Evolutionary conservation across 2,113 vertebrate genomes (phyloP), one percentile per base, ranked within the genome.

Genomic region (Uria aalge): DNA sequence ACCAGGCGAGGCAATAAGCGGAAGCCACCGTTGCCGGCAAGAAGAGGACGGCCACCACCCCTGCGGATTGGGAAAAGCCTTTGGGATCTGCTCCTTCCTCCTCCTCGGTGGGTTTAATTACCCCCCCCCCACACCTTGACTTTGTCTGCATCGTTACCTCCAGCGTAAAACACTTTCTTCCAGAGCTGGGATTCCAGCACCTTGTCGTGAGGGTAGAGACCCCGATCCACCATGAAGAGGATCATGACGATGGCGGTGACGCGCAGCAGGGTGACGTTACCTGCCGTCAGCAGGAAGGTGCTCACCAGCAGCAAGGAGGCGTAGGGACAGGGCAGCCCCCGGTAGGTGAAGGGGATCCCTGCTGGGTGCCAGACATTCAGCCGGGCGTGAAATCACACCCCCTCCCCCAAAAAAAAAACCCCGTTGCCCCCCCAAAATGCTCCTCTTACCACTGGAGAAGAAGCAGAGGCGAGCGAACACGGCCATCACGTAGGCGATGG

Each of bases 1-100:
- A 99, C 99, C 99, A 99, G n/a, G 98, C 88, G 91, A 99, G 98
- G 95, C 99, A 99, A 96, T 99, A 99, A 43, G 99, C 83, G 8
- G 99, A 98, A 2, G 98, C 98, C 48, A 98, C 77, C 1, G 93
- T 96, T 38, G 98, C 98, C 2, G 98, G 98, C 8, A 96, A 98
- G 95, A 98, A 98, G 92, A 99, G 98, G 59, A 99, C 91, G 77
- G 98, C 96, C 60, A 90, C 26, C 76, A 99, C 91, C 59, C 99
- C 99, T 99, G 87, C 5, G 0, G 84, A 20, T 20, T 0, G 0
- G 60, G 87, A 75, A 21, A 16, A 30, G 45, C 64, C 19, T 19
- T 77, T 21, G 59, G 74, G 15, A 38, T 68, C 76, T 45, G 76
- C 55, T 72, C 72, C 15, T n/a, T 57, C 5, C 27, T 29, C 26